A percentile compares a stretch with the other conserved stretches of the same genome.
Conservation (phyloP, 2,888 invertebrate species). For the Ectobius pallidus region DNA sequence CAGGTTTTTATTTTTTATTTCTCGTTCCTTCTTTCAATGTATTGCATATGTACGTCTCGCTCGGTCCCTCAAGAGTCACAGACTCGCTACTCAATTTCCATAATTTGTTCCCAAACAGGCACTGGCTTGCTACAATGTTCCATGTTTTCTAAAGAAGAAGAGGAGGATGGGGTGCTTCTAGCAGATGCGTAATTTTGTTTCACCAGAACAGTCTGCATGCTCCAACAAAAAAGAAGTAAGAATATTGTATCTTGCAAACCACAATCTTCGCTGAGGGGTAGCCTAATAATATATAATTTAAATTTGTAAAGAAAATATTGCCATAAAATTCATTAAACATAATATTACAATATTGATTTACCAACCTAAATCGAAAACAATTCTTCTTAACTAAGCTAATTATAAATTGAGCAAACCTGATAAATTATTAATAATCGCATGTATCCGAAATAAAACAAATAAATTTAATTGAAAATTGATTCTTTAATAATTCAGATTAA, state of each 20-base stretch:
- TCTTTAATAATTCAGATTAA: too few relatives aligned
- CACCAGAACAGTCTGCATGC: neutral
- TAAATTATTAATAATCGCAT: too few relatives aligned
- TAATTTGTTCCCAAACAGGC: slow-evolving; percentile 30
- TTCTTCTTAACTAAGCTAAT: too few relatives aligned
- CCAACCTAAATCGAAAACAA: too few relatives aligned
- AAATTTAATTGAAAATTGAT: too few relatives aligned
- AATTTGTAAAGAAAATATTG: too few relatives aligned
- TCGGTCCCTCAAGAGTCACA: slow-evolving; percentile 16
- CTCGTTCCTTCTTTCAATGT: slow-evolving; percentile 20
- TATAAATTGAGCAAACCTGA: too few relatives aligned
- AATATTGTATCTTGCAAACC: neutral
- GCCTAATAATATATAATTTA: too few relatives aligned
- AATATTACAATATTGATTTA: too few relatives aligned
- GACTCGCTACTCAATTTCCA: slow-evolving; percentile 24
- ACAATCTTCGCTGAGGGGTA: neutral
- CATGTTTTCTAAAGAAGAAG: slow-evolving; percentile 23
- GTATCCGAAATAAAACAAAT: too few relatives aligned
- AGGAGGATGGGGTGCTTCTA: slow-evolving; percentile 2
- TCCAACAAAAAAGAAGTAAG: neutral
- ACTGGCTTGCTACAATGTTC: slow-evolving; percentile 13
- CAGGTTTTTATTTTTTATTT: slow-evolving; percentile 22
- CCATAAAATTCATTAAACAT: too few relatives aligned
- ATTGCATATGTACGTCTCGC: slow-evolving; percentile 8
- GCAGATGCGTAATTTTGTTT: slow-evolving; percentile 20